These are phyloP conservation scores for Meteorus colon DNA, from an alignment of 2,888 invertebrate species.

Conservation along the genomic window DNA sequence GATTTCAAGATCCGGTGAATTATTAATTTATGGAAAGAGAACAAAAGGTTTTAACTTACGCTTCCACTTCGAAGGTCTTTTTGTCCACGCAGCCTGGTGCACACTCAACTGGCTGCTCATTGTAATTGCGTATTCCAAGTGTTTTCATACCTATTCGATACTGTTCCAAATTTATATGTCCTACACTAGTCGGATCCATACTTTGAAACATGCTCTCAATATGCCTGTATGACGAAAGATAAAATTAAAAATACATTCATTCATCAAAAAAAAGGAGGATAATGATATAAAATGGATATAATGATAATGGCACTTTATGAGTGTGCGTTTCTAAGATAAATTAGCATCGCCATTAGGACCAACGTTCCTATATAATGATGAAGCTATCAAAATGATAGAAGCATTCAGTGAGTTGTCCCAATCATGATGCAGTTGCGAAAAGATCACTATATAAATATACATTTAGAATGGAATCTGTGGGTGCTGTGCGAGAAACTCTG, in stretches of 20 bases:
- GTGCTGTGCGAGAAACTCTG: slow-evolving; percentile 16
- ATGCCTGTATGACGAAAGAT: slow-evolving; percentile 56
- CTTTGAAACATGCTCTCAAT: slow-evolving; percentile 62
- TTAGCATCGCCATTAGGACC: not conserved
- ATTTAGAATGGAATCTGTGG: slow-evolving; percentile 36
- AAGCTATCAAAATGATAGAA: slow-evolving; percentile 16
- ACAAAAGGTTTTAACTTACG: slow-evolving; percentile 57
- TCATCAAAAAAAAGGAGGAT: not conserved
- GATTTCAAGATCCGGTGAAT: not conserved
- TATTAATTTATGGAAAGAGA: not conserved
- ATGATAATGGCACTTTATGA: slow-evolving; percentile 11
- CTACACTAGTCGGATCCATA: slow-evolving; percentile 57
- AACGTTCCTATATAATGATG: slow-evolving; percentile 1
- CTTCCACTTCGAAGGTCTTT: slow-evolving; percentile 57
- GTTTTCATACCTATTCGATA: slow-evolving; percentile 61
- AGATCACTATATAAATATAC: slow-evolving; percentile 13
- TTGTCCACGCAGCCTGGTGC: slow-evolving; percentile 54
- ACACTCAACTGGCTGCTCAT: slow-evolving; percentile 54
- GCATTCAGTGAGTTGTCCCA: slow-evolving; percentile 18
- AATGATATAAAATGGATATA: slow-evolving; percentile 39
- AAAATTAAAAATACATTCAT: slow-evolving; percentile 5
- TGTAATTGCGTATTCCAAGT: slow-evolving; percentile 57
- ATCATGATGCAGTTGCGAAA: slow-evolving; percentile 35
- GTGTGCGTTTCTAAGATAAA: not conserved
- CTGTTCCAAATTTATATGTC: slow-evolving; percentile 57